Evolutionary conservation across 2,888 invertebrate genomes (phyloP).

Genomic region (Odontomyia ornata): DNA sequence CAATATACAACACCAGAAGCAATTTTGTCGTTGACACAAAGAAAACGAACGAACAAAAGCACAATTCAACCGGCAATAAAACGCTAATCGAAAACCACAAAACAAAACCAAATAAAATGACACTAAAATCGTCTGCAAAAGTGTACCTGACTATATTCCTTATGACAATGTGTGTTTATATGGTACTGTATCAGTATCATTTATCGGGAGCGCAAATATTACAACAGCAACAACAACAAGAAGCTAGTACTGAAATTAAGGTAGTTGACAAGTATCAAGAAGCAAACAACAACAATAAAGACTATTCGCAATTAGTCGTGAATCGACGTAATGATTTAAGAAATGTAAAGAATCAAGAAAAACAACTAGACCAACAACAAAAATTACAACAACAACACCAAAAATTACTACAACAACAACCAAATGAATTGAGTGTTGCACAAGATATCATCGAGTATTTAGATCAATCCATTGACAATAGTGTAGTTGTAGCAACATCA

Average conservation of each 20-base stretch:
- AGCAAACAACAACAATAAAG: background rate
- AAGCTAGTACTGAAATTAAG: conserved; percentile 58
- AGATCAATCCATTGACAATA: conserved; percentile 23
- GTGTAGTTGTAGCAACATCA: conserved; percentile 47
- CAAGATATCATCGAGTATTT: background rate
- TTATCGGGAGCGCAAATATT: conserved; percentile 67
- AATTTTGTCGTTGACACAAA: background rate
- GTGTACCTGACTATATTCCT: conserved; percentile 73
- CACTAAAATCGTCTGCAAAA: conserved; percentile 70
- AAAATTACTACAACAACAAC: conserved; percentile 45
- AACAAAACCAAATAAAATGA: conserved; percentile 54
- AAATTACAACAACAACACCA: conserved; percentile 11
- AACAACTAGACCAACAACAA: conserved; percentile 2
- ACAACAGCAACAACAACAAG: conserved; percentile 49
- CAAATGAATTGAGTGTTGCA: background rate
- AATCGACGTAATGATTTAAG: no score
- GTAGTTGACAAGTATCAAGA: conserved; percentile 52
- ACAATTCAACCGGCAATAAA: background rate
- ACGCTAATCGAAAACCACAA: background rate
- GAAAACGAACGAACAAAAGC: background rate
- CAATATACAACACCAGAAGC: background rate
- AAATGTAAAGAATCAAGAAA: no score
- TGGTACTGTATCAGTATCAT: conserved; percentile 71
- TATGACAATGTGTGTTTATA: conserved; percentile 69
- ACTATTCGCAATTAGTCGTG: background rate